phyloP scores from a whole-genome alignment of 2,888 invertebrate species.

The Agrotis segetum region DNA sequence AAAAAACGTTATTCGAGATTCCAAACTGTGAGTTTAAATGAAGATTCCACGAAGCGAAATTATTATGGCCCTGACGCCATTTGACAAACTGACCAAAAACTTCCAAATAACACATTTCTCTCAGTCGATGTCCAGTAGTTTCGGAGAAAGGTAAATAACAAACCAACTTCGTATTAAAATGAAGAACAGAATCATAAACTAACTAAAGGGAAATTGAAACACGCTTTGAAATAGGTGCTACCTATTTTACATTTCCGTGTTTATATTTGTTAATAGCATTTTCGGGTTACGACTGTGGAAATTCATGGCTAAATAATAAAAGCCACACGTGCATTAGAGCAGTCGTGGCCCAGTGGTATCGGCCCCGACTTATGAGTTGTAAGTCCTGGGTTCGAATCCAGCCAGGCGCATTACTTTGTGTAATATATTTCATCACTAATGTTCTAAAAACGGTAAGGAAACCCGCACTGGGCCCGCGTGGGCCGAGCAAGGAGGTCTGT shows the following conservation, averaged over 20 bases:
- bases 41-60: slow-evolving; percentile 16
- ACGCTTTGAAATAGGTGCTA: slow-evolving; percentile 17
- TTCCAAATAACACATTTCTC: slow-evolving; percentile 39
- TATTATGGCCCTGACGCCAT: slow-evolving; percentile 7
- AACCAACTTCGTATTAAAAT: slow-evolving; percentile 53
- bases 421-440: too few species aligned
- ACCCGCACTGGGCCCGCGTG: too few species aligned
- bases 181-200: slow-evolving; percentile 27
- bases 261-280: slow-evolving; percentile 18
- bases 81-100: slow-evolving; percentile 19
- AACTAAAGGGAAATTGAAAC: slow-evolving; percentile 39
- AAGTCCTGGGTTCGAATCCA: too few species aligned
- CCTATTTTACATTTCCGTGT: slow-evolving; percentile 28
- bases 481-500: too few species aligned
- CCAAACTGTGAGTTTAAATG: slow-evolving; percentile 11
- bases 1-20: too few species aligned
- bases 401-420: too few species aligned
- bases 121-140: slow-evolving; percentile 22
- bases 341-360: too few species aligned
- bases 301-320: too few species aligned
- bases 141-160: slow-evolving; percentile 33
- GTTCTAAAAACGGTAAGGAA: too few species aligned
- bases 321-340: too few species aligned
- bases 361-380: too few species aligned
- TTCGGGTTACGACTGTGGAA: not conserved